These are phyloP conservation scores for Watersipora subatra DNA, from an alignment of 1,140 invertebrate species.

Conservation along the genomic window DNA sequence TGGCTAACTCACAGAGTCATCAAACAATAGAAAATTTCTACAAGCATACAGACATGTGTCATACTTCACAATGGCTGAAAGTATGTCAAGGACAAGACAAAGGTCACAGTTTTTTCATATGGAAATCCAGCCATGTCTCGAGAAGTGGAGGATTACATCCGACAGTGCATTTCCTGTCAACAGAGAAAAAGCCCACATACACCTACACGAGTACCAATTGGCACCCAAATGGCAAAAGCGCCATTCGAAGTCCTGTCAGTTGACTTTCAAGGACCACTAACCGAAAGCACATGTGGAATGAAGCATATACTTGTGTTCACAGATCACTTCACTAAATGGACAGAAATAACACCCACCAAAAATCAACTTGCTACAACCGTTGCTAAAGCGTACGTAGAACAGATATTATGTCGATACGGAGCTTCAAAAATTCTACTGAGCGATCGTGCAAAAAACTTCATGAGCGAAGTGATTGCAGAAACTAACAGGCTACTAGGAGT, in stretches of 20 bases:
- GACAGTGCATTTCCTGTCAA: slow-evolving; percentile 13
- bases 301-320: slow-evolving; percentile 14
- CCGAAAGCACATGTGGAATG: slow-evolving; percentile 6
- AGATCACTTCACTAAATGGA: slow-evolving; percentile 13
- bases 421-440: slow-evolving; percentile 13
- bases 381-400: slow-evolving; percentile 8
- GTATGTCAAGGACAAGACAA: too few relatives aligned
- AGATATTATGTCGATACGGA: slow-evolving; percentile 16
- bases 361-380: slow-evolving; percentile 13
- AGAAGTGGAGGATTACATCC: slow-evolving; percentile 10
- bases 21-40: too few relatives aligned
- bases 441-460: slow-evolving; percentile 13
- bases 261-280: slow-evolving; percentile 10
- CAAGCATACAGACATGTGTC: too few relatives aligned
- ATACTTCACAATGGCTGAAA: too few relatives aligned
- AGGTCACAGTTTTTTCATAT: too few relatives aligned
- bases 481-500: neutral
- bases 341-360: slow-evolving; percentile 8
- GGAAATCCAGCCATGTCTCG: too few relatives aligned
- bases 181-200: slow-evolving; percentile 3
- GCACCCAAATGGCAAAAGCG: neutral
- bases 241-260: neutral
- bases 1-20: too few relatives aligned
- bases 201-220: neutral
- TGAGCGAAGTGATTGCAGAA: neutral